phyloP scores from a whole-genome alignment of 92 coral and sea anemone genomes.

The Umimayanthus chanpuru region DNA sequence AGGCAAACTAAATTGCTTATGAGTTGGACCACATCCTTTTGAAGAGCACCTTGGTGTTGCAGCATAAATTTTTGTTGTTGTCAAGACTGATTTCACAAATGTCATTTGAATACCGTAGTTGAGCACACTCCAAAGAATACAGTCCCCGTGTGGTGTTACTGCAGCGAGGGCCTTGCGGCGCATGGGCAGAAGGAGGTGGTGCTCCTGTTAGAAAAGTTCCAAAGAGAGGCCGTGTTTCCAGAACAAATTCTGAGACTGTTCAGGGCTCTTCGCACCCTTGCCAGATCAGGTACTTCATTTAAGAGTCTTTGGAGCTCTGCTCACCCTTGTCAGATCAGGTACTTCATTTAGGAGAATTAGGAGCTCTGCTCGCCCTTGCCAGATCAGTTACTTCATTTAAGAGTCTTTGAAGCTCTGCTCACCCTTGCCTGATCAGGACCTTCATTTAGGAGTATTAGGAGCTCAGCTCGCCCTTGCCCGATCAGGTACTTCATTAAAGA shows the following conservation, averaged over 20 bases:
- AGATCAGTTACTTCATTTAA: no score
- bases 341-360: no score
- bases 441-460: no score
- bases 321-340: no score
- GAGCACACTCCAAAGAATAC: constrained; percentile 7
- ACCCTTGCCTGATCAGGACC: constrained; percentile 59
- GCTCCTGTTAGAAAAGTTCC: constrained; percentile 35
- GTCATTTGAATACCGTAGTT: background rate
- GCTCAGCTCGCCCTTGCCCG: no score
- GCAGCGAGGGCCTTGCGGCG: constrained; percentile 22
- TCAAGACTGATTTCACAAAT: no score
- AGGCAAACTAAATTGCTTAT: no score
- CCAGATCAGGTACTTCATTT: constrained; percentile 65
- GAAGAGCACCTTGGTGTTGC: background rate
- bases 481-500: constrained; percentile 17
- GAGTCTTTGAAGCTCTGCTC: background rate
- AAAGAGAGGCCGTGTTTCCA: constrained; percentile 81
- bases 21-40: no score
- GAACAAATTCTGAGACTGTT: constrained; percentile 73
- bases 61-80: no score
- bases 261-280: constrained; percentile 65
- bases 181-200: constrained; percentile 42
- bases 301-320: constrained; percentile 44
- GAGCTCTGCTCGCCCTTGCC: no score
- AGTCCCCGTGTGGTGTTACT: constrained; percentile 27